These are phyloP conservation scores for Mnemiopsis leidyi DNA, from an alignment of 37 sponge, comb jelly and placozoan species.

Conservation along the genomic window DNA sequence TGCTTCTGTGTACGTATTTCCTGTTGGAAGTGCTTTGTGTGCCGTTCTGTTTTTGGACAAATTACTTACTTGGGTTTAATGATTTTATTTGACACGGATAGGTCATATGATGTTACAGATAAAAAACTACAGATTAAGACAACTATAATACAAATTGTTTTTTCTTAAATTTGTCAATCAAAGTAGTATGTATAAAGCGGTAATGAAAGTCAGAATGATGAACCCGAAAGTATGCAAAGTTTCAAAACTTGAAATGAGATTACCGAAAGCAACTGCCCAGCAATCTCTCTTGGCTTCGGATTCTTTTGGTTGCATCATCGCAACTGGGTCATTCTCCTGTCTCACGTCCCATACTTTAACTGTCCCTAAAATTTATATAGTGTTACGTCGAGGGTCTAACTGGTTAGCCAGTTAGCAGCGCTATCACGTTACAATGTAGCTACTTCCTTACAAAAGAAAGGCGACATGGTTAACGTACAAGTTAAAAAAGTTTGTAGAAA, in stretches of 20 bases:
- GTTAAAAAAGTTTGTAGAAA: neutral
- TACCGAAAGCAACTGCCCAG: conserved; percentile 96
- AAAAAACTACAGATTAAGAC: neutral
- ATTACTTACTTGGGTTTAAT: no score
- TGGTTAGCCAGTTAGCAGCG: no score
- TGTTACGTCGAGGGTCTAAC: no score
- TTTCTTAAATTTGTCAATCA: no score
- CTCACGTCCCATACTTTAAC: conserved; percentile 98
- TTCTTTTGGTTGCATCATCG: conserved; percentile 93
- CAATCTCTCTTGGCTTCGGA: conserved; percentile 92
- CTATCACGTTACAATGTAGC: no score
- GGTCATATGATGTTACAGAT: neutral
- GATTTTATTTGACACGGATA: no score
- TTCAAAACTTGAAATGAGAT: no score
- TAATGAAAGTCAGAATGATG: neutral
- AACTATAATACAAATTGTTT: neutral
- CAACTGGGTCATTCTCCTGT: conserved; percentile 89
- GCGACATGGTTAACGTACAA: no score
- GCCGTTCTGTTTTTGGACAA: no score
- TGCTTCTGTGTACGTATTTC: conserved; percentile 86
- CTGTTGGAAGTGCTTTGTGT: no score
- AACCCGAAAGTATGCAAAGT: no score
- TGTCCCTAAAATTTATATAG: conserved; percentile 80
- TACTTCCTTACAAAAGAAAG: no score
- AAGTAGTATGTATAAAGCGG: neutral